Evolutionary conservation across 1,140 invertebrate species (phyloP).

Genomic region (Drosophila pachea): DNA sequence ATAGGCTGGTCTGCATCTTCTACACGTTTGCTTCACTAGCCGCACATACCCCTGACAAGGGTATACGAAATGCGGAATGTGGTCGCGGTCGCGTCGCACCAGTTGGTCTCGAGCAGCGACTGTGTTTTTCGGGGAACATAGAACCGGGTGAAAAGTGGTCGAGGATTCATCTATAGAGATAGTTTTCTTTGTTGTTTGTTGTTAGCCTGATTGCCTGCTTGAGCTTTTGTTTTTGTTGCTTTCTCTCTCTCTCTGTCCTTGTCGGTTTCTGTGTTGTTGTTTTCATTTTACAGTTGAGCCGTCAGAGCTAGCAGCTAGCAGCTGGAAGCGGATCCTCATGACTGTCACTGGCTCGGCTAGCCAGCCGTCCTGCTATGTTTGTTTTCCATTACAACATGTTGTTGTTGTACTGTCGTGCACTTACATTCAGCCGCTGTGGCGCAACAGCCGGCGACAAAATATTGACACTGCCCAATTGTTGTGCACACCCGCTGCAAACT

Average conservation of each 20-base stretch:
- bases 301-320: not conserved
- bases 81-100: conserved; percentile 21
- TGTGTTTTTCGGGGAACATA: conserved; percentile 1
- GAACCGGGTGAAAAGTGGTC: conserved; percentile 27
- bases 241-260: conserved; percentile 1
- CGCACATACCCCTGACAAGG: not conserved
- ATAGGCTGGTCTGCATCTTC: no score
- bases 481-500: conserved; percentile 10
- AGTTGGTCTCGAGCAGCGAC: conserved; percentile 26
- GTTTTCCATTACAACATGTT: conserved; percentile 52
- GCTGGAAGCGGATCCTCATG: conserved; percentile 2
- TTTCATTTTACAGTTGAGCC: conserved; percentile 13
- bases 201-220: conserved; percentile 45
- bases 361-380: conserved; percentile 18
- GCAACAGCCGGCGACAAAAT: conserved; percentile 43
- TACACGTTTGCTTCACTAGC: no score
- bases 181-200: conserved; percentile 43
- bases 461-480: conserved; percentile 44
- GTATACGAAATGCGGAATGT: conserved; percentile 1
- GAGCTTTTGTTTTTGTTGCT: conserved; percentile 18
- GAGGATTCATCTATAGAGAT: conserved; percentile 25
- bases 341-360: conserved; percentile 6
- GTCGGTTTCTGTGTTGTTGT: conserved; percentile 13
- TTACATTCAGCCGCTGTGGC: conserved; percentile 15
- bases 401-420: conserved; percentile 24